Percentiles rank a stretch among this genome's conserved stretches.
These are phyloP conservation scores for Lepidocolaptes lacrymiger DNA, from an alignment of 2,797 vertebrate species.

Conservation along the genomic window DNA sequence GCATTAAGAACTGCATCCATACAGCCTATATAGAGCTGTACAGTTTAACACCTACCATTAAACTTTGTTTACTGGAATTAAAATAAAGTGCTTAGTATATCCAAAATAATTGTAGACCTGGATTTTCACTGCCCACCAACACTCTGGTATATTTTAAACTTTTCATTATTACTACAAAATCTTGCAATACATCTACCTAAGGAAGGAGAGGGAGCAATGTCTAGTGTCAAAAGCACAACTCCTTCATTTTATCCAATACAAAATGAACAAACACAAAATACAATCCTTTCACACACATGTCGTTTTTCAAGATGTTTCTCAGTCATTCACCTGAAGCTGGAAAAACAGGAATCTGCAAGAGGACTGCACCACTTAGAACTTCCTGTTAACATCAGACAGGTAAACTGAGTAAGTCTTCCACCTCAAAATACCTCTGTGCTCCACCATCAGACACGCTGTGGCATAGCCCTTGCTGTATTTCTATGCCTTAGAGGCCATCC, in stretches of 20 bases:
- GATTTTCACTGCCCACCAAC: conserved; percentile 8
- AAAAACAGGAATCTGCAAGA: not conserved
- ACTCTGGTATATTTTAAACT: not conserved
- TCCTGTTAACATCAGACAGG: not conserved
- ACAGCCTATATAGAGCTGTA: not conserved
- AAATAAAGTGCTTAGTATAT: conserved; percentile 61
- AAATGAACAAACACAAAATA: not conserved
- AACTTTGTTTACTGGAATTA: not conserved
- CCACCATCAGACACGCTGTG: not conserved
- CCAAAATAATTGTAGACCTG: not conserved
- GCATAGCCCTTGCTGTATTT: not conserved
- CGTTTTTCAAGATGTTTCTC: not conserved
- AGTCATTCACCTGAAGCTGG: not conserved
- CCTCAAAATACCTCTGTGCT: not conserved
- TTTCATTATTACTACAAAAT: not conserved
- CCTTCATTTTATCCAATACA: conserved; percentile 2
- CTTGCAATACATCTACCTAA: not conserved
- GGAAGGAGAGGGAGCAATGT: not conserved
- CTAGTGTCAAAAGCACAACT: not conserved
- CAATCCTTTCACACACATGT: accelerated
- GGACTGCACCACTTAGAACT: not conserved
- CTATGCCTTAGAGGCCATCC: not conserved
- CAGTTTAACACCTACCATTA: not conserved
- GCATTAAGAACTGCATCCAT: not conserved
- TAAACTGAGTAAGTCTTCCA: not conserved